A percentile compares a stretch with the other conserved stretches of the same genome.
phyloP scores from a whole-genome alignment of 2,797 vertebrate species.

The Myripristis murdjan region DNA sequence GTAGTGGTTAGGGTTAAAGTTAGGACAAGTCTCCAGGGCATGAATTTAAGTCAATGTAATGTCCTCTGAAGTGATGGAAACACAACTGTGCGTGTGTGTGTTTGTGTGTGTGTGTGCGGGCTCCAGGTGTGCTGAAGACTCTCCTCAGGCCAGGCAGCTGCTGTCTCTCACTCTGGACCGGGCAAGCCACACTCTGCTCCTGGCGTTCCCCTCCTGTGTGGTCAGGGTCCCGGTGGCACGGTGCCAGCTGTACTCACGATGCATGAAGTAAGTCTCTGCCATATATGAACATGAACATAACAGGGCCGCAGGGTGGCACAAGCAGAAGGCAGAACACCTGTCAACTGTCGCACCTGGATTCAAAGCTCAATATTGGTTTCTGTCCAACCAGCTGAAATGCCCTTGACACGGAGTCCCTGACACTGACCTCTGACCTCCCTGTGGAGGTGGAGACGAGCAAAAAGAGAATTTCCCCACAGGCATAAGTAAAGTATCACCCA shows the following conservation, averaged over 20 bases:
- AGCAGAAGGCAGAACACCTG: no score
- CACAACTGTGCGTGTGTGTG: no score
- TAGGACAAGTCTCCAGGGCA: no score
- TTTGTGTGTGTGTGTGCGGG: conserved; percentile 44
- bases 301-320: conserved; percentile 15
- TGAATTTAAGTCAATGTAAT: no score
- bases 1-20: no score
- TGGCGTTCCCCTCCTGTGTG: conserved; percentile 93
- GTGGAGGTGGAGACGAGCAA: no score
- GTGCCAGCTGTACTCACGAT: conserved; percentile 94
- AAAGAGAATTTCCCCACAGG: no score
- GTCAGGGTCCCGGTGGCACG: conserved; percentile 93
- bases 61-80: no score
- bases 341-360: not conserved
- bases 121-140: conserved; percentile 89
- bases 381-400: conserved; percentile 44
- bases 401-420: conserved; percentile 38
- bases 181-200: conserved; percentile 89
- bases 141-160: conserved; percentile 86
- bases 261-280: conserved; percentile 93
- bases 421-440: no score
- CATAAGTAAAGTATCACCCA: no score
- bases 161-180: conserved; percentile 92
- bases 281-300: conserved; percentile 10
- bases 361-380: not conserved